Conservation (phyloP, 2,888 invertebrate species). For the Tetropium fuscum region DNA sequence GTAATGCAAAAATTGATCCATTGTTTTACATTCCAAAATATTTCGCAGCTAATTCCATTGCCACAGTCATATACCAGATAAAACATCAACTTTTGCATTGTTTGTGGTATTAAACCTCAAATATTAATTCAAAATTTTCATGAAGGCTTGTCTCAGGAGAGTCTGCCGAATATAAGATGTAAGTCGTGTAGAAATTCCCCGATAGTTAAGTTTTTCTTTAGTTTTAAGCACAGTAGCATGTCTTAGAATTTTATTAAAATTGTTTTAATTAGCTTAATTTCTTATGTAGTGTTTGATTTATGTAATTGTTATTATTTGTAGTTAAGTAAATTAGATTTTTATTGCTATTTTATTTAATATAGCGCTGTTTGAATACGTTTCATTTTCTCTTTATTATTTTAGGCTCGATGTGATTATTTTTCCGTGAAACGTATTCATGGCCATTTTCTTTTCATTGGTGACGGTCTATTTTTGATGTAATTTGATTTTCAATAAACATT, state of each 20-base stretch:
- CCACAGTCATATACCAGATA: background rate
- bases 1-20: constrained; percentile 26
- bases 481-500: constrained; percentile 64
- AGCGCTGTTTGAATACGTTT: constrained; percentile 55
- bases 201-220: constrained; percentile 45
- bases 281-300: constrained; percentile 47
- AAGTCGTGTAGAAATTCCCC: constrained; percentile 55
- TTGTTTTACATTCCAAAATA: constrained; percentile 2
- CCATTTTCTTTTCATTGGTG: constrained; percentile 54
- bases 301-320: constrained; percentile 51
- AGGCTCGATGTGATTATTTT: constrained; percentile 35
- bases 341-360: constrained; percentile 54
- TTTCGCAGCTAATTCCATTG: no score
- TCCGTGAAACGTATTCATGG: constrained; percentile 35
- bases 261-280: constrained; percentile 49
- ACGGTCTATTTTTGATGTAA: constrained; percentile 62
- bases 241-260: constrained; percentile 47
- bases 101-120: constrained; percentile 23
- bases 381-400: constrained; percentile 27
- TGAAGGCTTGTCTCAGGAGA: constrained; percentile 63
- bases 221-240: constrained; percentile 61
- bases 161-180: constrained; percentile 63
- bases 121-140: constrained; percentile 39
- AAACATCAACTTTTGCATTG: constrained; percentile 25
- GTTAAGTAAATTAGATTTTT: constrained; percentile 52